Base-by-base conservation (phyloP, 2,113 vertebrate species). In the Microtus montanus region DNA sequence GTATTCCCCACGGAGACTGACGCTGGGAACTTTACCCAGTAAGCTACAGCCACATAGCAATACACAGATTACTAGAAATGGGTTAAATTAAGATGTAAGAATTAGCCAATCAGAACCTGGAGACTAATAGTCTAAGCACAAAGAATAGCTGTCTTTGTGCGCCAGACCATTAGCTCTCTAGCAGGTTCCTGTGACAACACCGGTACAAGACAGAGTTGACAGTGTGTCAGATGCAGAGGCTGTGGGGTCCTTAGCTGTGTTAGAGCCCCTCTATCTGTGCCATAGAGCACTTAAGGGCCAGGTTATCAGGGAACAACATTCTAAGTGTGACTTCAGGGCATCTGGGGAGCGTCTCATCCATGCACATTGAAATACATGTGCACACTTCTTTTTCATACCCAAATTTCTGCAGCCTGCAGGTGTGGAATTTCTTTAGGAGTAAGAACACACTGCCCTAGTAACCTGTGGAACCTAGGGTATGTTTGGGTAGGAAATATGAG, bases 111-210 rank as follows among this genome's bases (percentile, higher is more conserved):
- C n/a, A n/a, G n/a, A n/a, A n/a, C n/a, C n/a, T n/a, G n/a, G n/a
- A n/a, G n/a, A n/a, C n/a, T n/a, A n/a, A n/a, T n/a, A n/a, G n/a
- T n/a, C n/a, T n/a, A n/a, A n/a, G n/a, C n/a, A n/a, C n/a, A n/a
- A n/a, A n/a, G 30, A 85, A 54, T 68, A 82, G 26, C 47, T 82
- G 4, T 77, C 82, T 85, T 61, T 85, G 91, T 47, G 54, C 44
- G 87, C 47, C 87, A 91, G 73, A 70, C 38, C 84, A 89, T 80
- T 93, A 66, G 66, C 80, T 79, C 64, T 77, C 90, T 73, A 74
- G 63, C 26, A 87, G 33, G 33, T 95, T 82, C 52, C n/a, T 92
- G 94, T 79, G 12, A 96, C 13, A 87, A 28, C 61, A 74, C 13
- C 14, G 52, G 52, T 58, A 61, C 58, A 58, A 44, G 49, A 91